Conservation (phyloP, 2,888 invertebrate genomes). For the Leucozona laternaria region DNA sequence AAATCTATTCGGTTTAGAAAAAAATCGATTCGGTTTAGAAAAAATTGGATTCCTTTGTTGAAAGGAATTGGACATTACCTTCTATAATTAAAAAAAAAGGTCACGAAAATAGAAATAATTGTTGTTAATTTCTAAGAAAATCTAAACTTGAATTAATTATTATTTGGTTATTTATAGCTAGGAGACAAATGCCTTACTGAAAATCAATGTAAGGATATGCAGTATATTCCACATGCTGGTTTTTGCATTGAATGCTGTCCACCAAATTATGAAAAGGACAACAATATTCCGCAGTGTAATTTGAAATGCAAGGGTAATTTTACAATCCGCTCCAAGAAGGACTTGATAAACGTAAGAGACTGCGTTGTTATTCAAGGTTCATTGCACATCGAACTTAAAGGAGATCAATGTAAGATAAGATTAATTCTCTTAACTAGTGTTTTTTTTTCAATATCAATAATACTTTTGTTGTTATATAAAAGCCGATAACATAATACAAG, state of each 20-base stretch:
- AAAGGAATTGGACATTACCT: no score
- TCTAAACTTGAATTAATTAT: not conserved
- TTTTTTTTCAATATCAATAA: not conserved
- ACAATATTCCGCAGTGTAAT: conserved; percentile 75
- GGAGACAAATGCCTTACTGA: conserved; percentile 77
- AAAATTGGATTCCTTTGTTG: no score
- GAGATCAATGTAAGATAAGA: conserved; percentile 77
- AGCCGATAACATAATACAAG: conserved; percentile 79
- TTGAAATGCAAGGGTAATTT: conserved; percentile 78
- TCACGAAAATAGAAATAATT: no score
- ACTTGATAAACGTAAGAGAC: conserved; percentile 84
- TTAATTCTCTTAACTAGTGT: not conserved
- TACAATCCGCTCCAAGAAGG: conserved; percentile 76
- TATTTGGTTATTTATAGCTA: conserved; percentile 3
- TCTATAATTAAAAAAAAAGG: no score
- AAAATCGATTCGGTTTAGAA: no score
- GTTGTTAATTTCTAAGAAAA: no score
- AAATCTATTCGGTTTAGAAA: no score
- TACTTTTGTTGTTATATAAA: conserved; percentile 21
- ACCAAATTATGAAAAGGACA: conserved; percentile 79
- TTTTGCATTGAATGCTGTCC: conserved; percentile 90
- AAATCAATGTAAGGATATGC: conserved; percentile 77
- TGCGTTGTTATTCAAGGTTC: conserved; percentile 89
- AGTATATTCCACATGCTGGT: conserved; percentile 76
- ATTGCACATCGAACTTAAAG: conserved; percentile 85